Base-by-base conservation (phyloP, 2,888 invertebrate species). In the Troides oblongomaculatus region DNA sequence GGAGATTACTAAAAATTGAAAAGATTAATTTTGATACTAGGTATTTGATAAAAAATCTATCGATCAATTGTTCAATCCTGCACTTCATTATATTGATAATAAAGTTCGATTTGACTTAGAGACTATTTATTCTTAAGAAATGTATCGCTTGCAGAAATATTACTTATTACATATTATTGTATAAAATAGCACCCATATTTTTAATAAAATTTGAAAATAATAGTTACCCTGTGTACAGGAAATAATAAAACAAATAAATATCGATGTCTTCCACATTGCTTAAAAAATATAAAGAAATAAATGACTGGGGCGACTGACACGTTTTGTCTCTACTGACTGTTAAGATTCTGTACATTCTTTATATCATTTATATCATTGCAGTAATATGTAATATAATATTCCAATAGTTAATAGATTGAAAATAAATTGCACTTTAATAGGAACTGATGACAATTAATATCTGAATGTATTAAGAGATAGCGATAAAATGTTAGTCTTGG, bases 351-450 rank as follows among this genome's bases (percentile, higher is more conserved):
- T 23, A 58, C 23, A 7, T 58, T 58, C n/a, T 53, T 53, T 53
- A 53, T 53, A 53, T 6, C 8, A 58, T 7, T 21, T 21, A 21
- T 21, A 21, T 21, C 21, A 58, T 23, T 3, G 57, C n/a, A 25
- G 23, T 58, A 23, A 58, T 58, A 25, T 8, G 23, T 12, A 10
- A n/a, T 23, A 14, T 23, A 23, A 58, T 23, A n/a, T 23, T 23
- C 23, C n/a, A n/a, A 57, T 58, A n/a, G 25, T 23, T 2, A 23
- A 46, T 46, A 23, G 14, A 58, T 58, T 58, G 57, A n/a, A 58
- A 58, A 25, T 58, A 58, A 58, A 58, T 58, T 58, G 57, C 8
- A 10, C 23, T 58, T 58, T 58, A 25, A 58, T 58, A 18, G 57
- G 10, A 58, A 2, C 3, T 23, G 23, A 14, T 58, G 4, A n/a